phyloP scores from a whole-genome alignment of 2,888 invertebrate genomes.

The Perizoma flavofasciatum region DNA sequence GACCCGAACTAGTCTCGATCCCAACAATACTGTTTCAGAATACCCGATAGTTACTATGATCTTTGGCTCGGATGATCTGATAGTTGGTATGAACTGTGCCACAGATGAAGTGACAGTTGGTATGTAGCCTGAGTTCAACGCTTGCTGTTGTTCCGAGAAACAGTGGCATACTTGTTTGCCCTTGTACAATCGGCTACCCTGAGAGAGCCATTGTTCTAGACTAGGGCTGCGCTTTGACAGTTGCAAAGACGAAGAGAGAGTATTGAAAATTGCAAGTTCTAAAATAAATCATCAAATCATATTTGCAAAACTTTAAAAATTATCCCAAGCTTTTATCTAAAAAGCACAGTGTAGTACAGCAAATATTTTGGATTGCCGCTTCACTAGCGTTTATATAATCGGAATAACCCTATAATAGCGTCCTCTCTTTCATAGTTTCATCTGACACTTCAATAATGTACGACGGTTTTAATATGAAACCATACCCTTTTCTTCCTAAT shows the following conservation, averaged over 20 bases:
- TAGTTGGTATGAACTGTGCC: background rate
- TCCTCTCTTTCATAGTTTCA: too few relatives aligned
- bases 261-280: too few relatives aligned
- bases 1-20: constrained; percentile 26
- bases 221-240: constrained; percentile 22
- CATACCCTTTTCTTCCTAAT: too few relatives aligned
- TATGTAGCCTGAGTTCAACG: constrained; percentile 44
- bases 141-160: constrained; percentile 61
- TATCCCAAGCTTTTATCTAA: too few relatives aligned
- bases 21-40: constrained; percentile 26
- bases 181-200: constrained; percentile 43
- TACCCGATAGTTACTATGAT: constrained; percentile 5
- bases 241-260: background rate
- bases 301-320: too few relatives aligned
- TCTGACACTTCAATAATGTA: too few relatives aligned
- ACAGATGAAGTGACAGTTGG: constrained; percentile 3
- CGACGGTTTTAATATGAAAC: too few relatives aligned
- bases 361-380: too few relatives aligned
- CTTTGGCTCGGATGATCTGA: constrained; percentile 5
- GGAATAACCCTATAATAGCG: too few relatives aligned
- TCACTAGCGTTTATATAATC: too few relatives aligned
- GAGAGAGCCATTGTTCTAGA: constrained; percentile 63
- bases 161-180: constrained; percentile 68
- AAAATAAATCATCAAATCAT: too few relatives aligned
- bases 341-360: too few relatives aligned